phyloP scores from a whole-genome alignment of 2,888 invertebrate species.

The Hyles lineata region DNA sequence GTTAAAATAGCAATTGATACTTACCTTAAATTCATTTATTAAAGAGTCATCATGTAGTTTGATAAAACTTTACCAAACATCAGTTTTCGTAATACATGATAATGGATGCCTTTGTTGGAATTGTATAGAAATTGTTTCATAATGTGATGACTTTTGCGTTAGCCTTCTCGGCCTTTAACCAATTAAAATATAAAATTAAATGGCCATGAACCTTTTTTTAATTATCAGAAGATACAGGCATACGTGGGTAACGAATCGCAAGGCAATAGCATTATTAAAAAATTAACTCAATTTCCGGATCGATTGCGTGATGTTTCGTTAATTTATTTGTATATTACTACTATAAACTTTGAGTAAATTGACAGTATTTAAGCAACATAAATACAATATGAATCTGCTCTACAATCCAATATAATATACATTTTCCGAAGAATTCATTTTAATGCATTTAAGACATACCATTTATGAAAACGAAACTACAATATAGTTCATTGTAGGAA shows the following conservation, averaged over 20 bases:
- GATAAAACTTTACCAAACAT: constrained; percentile 49
- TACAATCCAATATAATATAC: too few relatives aligned
- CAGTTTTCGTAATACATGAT: constrained; percentile 62
- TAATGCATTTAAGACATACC: not conserved
- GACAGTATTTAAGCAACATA: too few relatives aligned
- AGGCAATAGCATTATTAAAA: constrained; percentile 15
- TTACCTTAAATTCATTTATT: constrained; percentile 34
- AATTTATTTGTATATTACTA: not conserved
- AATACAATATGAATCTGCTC: too few relatives aligned
- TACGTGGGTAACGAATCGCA: constrained; percentile 52
- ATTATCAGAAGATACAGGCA: constrained; percentile 50
- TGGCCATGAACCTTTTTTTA: constrained; percentile 71
- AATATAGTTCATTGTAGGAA: constrained; percentile 62
- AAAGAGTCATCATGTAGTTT: constrained; percentile 55
- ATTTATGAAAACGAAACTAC: constrained; percentile 38
- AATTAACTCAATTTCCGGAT: constrained; percentile 14
- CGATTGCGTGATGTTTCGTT: not conserved
- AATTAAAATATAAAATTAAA: constrained; percentile 66
- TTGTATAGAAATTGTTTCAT: constrained; percentile 70
- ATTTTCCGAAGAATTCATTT: not conserved
- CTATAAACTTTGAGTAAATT: not conserved
- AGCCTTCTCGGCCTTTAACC: constrained; percentile 63
- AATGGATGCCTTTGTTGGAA: constrained; percentile 48
- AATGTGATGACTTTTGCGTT: constrained; percentile 57
- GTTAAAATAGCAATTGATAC: constrained; percentile 5